Conservation (phyloP, 2,888 invertebrate species). For the Apamea epomidion region DNA sequence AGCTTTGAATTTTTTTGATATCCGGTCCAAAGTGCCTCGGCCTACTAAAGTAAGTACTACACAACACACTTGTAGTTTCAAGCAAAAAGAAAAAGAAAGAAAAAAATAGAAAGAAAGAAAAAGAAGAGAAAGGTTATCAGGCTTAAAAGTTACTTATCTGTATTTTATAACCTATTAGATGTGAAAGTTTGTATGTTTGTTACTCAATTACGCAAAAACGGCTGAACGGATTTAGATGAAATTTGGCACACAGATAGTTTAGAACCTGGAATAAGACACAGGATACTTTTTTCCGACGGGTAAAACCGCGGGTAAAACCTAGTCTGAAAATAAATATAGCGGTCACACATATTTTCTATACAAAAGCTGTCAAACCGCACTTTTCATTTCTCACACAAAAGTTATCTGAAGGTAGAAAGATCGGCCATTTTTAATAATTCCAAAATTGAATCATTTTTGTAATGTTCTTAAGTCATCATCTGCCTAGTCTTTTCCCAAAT, state of each 20-base stretch:
- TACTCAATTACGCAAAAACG: background rate
- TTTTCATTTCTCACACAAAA: no score
- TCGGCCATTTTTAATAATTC: no score
- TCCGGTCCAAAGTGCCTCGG: background rate
- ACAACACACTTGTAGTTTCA: background rate
- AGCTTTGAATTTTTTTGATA: constrained; percentile 2
- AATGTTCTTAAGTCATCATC: background rate
- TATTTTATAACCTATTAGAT: background rate
- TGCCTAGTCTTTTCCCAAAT: no score
- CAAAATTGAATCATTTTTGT: no score
- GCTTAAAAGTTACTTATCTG: no score
- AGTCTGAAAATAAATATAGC: background rate
- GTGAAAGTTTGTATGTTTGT: background rate
- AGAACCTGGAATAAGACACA: no score
- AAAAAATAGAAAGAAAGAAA: no score
- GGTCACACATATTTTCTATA: no score
- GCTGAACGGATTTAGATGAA: background rate
- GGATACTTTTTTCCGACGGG: no score
- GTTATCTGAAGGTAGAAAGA: no score
- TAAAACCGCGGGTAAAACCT: background rate
- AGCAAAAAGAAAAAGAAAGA: background rate
- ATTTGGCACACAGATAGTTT: background rate
- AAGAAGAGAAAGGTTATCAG: no score
- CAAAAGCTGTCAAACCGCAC: no score
- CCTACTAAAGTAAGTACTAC: background rate